Percentiles rank a stretch among this genome's conserved stretches.
phyloP scores from a whole-genome alignment of 1,140 invertebrate genomes.

The Anastrepha obliqua region DNA sequence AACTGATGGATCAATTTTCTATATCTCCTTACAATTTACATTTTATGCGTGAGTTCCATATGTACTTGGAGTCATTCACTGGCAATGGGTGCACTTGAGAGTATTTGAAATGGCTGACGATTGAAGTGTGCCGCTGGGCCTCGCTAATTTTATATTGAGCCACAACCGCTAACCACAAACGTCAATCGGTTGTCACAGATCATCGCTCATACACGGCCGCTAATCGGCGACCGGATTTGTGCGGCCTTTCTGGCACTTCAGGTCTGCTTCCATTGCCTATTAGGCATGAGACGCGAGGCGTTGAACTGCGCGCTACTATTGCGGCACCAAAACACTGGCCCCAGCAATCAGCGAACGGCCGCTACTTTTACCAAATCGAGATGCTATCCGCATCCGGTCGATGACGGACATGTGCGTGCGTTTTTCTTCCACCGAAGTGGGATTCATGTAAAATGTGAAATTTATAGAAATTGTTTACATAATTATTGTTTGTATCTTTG shows the following conservation, averaged over 20 bases:
- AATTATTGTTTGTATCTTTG: not conserved
- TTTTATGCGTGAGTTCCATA: not conserved
- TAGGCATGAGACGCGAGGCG: not conserved
- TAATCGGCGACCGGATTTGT: not conserved
- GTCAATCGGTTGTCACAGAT: slow-evolving; percentile 13
- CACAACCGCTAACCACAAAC: not conserved
- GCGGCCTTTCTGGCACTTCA: not conserved
- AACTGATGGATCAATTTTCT: not conserved
- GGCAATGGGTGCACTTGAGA: not conserved
- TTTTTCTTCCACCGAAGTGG: not conserved
- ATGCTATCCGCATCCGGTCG: not conserved
- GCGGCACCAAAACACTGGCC: not conserved
- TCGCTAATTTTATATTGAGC: slow-evolving; percentile 10
- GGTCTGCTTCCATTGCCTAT: not conserved
- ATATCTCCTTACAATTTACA: not conserved
- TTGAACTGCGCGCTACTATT: not conserved
- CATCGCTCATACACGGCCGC: not conserved
- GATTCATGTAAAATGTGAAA: slow-evolving; percentile 27
- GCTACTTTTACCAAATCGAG: slow-evolving; percentile 14
- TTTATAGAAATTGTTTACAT: slow-evolving; percentile 24
- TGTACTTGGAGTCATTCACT: not conserved
- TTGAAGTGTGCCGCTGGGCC: slow-evolving; percentile 27
- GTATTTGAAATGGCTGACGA: not conserved
- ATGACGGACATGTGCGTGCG: not conserved
- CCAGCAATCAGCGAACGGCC: not conserved